Conservation (phyloP, 2,113 vertebrate genomes). For the Jaculus jaculus region DNA sequence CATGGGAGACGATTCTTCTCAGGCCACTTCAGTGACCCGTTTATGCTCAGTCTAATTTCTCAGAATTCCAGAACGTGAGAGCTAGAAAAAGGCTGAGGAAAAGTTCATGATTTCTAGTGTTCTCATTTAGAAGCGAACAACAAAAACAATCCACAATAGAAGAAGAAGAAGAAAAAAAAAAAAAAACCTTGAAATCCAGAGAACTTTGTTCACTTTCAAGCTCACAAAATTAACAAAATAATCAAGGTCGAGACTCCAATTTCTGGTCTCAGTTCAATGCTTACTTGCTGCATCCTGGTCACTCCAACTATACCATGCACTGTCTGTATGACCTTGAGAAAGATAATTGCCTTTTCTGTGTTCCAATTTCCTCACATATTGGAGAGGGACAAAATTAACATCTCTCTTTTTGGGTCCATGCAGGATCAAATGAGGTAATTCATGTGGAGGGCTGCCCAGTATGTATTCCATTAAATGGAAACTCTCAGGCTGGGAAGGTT, state of each 20-base stretch:
- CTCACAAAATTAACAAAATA: not conserved
- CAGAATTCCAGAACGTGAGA: conserved; percentile 28
- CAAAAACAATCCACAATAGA: not conserved
- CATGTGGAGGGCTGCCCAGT: not conserved
- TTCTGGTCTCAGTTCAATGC: not conserved
- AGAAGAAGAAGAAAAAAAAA: too few relatives aligned
- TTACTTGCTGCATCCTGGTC: not conserved
- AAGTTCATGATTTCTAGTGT: not conserved
- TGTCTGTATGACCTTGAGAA: not conserved
- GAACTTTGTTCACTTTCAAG: not conserved
- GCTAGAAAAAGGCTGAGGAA: not conserved
- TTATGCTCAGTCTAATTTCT: conserved; percentile 40
- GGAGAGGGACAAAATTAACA: not conserved
- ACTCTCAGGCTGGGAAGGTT: not conserved
- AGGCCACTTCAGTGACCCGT: not conserved
- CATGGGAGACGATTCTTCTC: conserved; percentile 24
- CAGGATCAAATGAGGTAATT: not conserved
- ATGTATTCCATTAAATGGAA: not conserved
- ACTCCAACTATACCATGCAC: not conserved
- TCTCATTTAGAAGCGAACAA: conserved; percentile 43
- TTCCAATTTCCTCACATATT: not conserved
- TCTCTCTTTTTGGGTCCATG: not conserved
- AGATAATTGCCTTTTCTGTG: not conserved
- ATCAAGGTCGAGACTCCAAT: not conserved
- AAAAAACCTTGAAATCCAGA: not conserved